Evolutionary conservation across 2,888 invertebrate species (phyloP), one percentile per base, ranked within the genome.

Genomic region (Sarcophaga rosellei): DNA sequence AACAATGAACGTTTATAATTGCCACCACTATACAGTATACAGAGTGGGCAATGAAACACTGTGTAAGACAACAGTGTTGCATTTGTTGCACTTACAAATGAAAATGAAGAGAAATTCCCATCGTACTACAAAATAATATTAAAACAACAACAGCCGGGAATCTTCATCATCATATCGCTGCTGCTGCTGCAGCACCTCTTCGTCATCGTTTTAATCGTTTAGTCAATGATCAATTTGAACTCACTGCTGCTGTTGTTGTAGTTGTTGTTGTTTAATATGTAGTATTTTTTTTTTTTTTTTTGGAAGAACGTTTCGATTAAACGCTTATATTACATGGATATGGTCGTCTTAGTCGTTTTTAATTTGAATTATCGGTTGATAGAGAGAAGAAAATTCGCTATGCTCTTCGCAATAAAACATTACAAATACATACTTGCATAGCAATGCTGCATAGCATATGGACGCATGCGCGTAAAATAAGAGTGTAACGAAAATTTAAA

Each of bases 281-380:
- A 53, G 15, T 15, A 53, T 53, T 35, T 35, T 72, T 53, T 62
- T 76, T 25, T 62, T 68, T 70, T 81, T 45, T 12, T 75, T 20
- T 66, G 63, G 74, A 72, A 85, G 85, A 85, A 75, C 78, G 53
- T 75, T 83, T 81, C 83, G 81, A 84, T 87, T 88, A 86, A 86
- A 66, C 85, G 87, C 83, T 61, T 74, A 59, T 75, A 59, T 76
- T 86, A 86, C 80, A 77, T 69, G 83, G 83, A 76, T 80, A 76
- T 69, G 44, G 62, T 47, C 20, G 63, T 78, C n/a, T 66, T 73
- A n/a, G 63, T 63, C 44, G 8, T 68, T 81, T 84, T 77, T 74
- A 81, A 84, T 84, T 86, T 78, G 70, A 84, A 84, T 75, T 84
- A 77, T 74, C 57, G 69, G 69, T 35, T 35, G 35, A 35, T 35